Evolutionary conservation across 1,140 invertebrate genomes (phyloP).

Genomic region (Trichoplusia ni): DNA sequence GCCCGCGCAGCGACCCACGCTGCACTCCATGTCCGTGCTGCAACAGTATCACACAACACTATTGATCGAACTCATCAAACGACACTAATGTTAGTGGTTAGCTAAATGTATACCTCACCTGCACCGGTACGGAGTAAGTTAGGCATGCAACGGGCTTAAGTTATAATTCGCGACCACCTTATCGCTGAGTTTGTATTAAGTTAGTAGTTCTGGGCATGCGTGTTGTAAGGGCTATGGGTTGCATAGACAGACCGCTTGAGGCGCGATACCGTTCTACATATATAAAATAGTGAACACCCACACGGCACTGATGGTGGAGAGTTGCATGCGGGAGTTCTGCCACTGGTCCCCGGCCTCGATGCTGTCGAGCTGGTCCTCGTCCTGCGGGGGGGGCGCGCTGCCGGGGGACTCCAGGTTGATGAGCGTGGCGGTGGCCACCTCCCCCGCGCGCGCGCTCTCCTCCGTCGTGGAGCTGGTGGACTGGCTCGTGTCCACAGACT

Average conservation of each 20-base stretch:
- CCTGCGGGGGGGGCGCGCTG: constrained; percentile 35
- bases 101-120: too few species aligned
- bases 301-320: constrained; percentile 62
- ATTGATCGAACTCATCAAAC: too few species aligned
- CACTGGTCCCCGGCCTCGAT: constrained; percentile 70
- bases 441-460: constrained; percentile 47
- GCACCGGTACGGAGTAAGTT: too few species aligned
- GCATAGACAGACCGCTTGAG: too few species aligned
- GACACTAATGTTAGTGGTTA: too few species aligned
- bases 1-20: constrained; percentile 63
- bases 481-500: constrained; percentile 68
- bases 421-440: constrained; percentile 66
- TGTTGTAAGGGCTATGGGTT: too few species aligned
- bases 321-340: constrained; percentile 61
- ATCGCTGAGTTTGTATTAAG: too few species aligned
- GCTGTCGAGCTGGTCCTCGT: constrained; percentile 70
- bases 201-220: too few species aligned
- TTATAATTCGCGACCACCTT: too few species aligned
- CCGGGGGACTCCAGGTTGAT: constrained; percentile 71
- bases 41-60: neutral
- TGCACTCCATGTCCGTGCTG: constrained; percentile 76
- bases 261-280: too few species aligned
- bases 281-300: constrained; percentile 60
- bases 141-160: too few species aligned
- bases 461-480: constrained; percentile 68